Conservation (phyloP, 2,797 vertebrate species). For the Lerista edwardsae region DNA sequence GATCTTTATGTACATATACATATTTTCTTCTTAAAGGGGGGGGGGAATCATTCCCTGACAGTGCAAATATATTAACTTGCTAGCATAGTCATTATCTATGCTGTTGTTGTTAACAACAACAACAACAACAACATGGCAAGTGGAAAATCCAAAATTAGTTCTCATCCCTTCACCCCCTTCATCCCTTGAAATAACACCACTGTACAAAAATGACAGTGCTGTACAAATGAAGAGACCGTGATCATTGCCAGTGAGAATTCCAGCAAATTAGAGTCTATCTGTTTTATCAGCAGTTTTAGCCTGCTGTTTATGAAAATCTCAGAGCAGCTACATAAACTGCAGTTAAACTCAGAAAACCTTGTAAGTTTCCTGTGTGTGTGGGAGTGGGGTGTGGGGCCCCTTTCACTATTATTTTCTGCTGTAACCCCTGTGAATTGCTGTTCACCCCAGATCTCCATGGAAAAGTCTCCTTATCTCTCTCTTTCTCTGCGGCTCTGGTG, state of each 20-base stretch:
- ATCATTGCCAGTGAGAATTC: neutral
- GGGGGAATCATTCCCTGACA: neutral
- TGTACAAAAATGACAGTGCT: too few species aligned
- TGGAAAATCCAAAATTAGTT: neutral
- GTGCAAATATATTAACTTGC: slow-evolving; percentile 21
- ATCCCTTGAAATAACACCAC: neutral
- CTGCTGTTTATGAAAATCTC: neutral
- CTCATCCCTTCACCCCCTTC: neutral
- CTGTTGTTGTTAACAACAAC: too few species aligned
- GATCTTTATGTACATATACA: neutral
- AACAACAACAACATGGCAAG: too few species aligned
- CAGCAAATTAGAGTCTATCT: neutral
- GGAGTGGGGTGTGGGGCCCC: too few species aligned
- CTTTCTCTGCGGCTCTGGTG: too few species aligned
- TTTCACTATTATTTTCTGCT: too few species aligned
- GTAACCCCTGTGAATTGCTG: too few species aligned
- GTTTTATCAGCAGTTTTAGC: neutral
- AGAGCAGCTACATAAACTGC: neutral
- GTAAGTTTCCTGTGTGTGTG: too few species aligned
- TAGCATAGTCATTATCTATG: slow-evolving; percentile 23
- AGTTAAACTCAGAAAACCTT: too few species aligned
- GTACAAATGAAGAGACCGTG: neutral
- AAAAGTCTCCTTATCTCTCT: too few species aligned
- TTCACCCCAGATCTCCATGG: too few species aligned
- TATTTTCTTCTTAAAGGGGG: neutral